A percentile compares a stretch with the other conserved stretches of the same genome.
Conservation (phyloP, 2,888 invertebrate species). For the Drosophila algonquin region DNA sequence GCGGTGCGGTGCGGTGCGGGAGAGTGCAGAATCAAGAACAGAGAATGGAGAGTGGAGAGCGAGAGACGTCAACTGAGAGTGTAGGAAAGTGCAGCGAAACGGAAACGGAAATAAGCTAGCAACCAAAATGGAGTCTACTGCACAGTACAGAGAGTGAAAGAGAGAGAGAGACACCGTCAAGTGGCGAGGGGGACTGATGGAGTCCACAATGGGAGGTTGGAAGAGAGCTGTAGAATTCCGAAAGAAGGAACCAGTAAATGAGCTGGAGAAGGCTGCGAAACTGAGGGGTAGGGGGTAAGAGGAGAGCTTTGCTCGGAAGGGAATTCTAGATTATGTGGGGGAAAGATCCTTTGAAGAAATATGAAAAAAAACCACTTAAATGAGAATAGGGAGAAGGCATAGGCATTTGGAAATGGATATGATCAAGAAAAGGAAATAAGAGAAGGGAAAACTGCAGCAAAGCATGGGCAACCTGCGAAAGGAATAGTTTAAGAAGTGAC, state of each 20-base stretch:
- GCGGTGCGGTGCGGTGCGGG: not conserved
- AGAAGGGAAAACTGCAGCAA: not conserved
- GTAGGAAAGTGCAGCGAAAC: constrained; percentile 19
- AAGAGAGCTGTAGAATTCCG: not conserved
- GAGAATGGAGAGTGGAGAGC: not conserved
- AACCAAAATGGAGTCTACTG: not conserved
- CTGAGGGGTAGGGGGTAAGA: not conserved
- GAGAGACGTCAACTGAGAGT: not conserved
- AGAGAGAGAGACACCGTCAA: not conserved
- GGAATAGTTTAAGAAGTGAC: no score
- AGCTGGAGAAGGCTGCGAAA: not conserved
- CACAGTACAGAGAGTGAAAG: not conserved
- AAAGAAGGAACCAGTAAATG: not conserved
- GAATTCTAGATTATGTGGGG: no score
- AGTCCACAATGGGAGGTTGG: not conserved
- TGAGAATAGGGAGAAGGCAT: no score
- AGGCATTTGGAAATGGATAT: no score
- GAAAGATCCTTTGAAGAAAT: not conserved
- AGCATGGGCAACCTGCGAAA: no score
- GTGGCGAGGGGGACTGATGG: not conserved
- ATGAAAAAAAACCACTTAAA: no score
- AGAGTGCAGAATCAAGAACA: constrained; percentile 2
- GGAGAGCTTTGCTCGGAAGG: not conserved
- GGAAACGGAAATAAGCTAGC: constrained; percentile 44
- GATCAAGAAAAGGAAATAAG: no score